A percentile compares a stretch with the other conserved stretches of the same genome.
phyloP scores from a whole-genome alignment of 2,888 invertebrate species.

The Alsophila aescularia region DNA sequence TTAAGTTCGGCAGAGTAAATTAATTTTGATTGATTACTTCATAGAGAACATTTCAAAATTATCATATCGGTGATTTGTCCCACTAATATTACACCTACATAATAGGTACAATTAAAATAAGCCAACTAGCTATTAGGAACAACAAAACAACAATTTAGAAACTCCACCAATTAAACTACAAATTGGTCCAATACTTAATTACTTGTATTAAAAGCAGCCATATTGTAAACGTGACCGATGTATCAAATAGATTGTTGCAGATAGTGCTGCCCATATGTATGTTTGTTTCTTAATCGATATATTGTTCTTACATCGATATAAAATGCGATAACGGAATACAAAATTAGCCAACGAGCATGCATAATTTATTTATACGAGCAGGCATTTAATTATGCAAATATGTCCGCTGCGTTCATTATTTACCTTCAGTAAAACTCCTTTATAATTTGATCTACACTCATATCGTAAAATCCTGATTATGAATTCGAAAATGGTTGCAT shows the following conservation, averaged over 20 bases:
- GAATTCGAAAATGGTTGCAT: no score
- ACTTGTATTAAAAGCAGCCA: slow-evolving; percentile 55
- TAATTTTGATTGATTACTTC: no score
- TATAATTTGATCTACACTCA: no score
- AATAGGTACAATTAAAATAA: background rate
- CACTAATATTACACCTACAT: background rate
- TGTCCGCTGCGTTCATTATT: no score
- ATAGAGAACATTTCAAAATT: no score
- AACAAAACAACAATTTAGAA: slow-evolving; percentile 20
- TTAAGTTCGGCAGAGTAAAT: no score
- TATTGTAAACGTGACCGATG: slow-evolving; percentile 56
- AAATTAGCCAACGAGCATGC: no score
- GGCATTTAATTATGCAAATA: no score
- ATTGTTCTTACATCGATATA: background rate
- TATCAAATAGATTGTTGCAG: slow-evolving; percentile 37
- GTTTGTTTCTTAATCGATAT: background rate
- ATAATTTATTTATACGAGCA: no score
- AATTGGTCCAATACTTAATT: slow-evolving; percentile 49
- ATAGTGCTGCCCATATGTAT: background rate
- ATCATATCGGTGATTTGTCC: background rate
- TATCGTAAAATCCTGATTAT: no score
- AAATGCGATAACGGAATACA: no score
- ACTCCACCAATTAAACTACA: slow-evolving; percentile 17
- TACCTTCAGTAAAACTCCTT: no score
- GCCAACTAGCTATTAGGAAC: background rate